Percentiles rank a stretch among this genome's conserved stretches.
Conservation (phyloP, 2,113 vertebrate genomes). For the Dromaius novaehollandiae region DNA sequence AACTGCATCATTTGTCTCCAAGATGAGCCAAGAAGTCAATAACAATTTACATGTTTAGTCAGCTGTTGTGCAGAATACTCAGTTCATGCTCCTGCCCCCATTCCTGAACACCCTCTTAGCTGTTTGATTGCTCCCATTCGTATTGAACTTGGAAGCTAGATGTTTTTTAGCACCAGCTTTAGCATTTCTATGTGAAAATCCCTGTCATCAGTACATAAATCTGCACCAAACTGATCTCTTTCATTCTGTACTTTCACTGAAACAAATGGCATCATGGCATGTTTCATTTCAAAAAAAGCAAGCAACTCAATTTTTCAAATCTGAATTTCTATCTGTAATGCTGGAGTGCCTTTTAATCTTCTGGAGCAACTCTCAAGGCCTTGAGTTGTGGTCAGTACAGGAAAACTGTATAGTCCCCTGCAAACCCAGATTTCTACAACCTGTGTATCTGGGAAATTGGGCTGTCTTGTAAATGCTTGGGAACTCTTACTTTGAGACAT, state of each 20-base stretch:
- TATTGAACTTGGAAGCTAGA: neutral
- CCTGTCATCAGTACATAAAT: neutral
- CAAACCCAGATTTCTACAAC: neutral
- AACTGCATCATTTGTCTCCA: neutral
- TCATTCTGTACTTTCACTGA: no score
- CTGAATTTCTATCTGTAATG: neutral
- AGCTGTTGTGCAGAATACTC: neutral
- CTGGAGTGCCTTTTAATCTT: neutral
- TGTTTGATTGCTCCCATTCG: neutral
- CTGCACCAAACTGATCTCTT: neutral
- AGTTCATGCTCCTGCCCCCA: neutral
- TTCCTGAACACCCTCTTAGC: neutral
- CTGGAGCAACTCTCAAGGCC: neutral
- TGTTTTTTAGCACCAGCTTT: neutral
- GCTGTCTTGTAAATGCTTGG: neutral
- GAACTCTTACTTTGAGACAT: fast-evolving
- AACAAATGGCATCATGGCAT: neutral
- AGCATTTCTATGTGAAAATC: neutral
- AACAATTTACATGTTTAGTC: neutral
- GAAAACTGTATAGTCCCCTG: neutral
- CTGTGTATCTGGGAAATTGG: neutral
- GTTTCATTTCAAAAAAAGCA: neutral
- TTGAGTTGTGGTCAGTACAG: neutral
- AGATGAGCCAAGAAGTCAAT: neutral
- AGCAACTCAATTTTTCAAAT: neutral